phyloP scores from a whole-genome alignment of 2,797 vertebrate species.

The Rhinichthys osculus region DNA sequence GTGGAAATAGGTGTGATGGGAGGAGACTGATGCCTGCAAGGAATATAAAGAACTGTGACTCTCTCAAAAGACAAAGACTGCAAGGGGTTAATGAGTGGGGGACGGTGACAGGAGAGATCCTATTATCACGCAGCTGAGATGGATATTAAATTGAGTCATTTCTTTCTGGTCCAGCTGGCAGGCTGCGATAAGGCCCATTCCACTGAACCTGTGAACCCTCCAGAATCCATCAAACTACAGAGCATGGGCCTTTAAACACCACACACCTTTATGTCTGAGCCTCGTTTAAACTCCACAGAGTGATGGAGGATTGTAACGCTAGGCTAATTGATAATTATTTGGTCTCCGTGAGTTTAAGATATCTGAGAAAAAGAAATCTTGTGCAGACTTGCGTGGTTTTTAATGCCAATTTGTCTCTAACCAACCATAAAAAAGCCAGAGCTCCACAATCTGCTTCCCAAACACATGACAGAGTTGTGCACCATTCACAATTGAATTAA shows the following conservation, averaged over 20 bases:
- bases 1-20: constrained; percentile 29
- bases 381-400: neutral
- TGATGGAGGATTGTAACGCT: neutral
- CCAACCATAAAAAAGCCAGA: neutral
- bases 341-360: neutral
- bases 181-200: constrained; percentile 76
- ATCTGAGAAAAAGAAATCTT: constrained; percentile 11
- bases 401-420: constrained; percentile 16
- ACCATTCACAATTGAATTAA: neutral
- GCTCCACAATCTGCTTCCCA: neutral
- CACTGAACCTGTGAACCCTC: constrained; percentile 72
- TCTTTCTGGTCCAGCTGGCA: constrained; percentile 76
- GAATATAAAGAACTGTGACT: constrained; percentile 29
- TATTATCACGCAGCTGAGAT: constrained; percentile 74
- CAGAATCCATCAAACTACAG: constrained; percentile 67
- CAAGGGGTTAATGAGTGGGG: constrained; percentile 71
- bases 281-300: constrained; percentile 32
- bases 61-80: constrained; percentile 51
- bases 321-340: constrained; percentile 54
- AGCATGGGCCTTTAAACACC: constrained; percentile 46
- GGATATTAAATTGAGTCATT: constrained; percentile 79
- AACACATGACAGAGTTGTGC: neutral
- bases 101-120: constrained; percentile 71
- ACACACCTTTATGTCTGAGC: constrained; percentile 38
- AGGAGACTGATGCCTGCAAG: constrained; percentile 11